A percentile compares a stretch with the other conserved stretches of the same genome.
These are phyloP conservation scores for Pterophyllum scalare DNA, from an alignment of 2,113 vertebrate species.

Conservation along the genomic window DNA sequence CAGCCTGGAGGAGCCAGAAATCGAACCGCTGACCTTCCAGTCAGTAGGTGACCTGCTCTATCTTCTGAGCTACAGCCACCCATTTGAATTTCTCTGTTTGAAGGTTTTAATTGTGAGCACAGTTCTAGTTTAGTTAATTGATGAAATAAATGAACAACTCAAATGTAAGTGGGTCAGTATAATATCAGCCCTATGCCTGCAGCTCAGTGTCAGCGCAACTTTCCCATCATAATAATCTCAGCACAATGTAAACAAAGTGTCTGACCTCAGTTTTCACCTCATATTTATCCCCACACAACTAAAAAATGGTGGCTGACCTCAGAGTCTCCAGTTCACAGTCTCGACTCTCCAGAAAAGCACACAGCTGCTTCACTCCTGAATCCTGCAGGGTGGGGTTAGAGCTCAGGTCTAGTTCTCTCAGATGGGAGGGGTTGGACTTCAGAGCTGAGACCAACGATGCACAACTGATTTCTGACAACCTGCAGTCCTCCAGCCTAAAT, in stretches of 20 bases:
- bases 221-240: too few relatives aligned
- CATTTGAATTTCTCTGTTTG: too few relatives aligned
- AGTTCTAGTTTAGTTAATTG: too few relatives aligned
- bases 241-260: neutral
- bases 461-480: neutral
- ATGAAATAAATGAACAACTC: neutral
- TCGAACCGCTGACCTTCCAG: too few relatives aligned
- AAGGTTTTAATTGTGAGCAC: too few relatives aligned
- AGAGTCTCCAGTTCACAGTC: neutral
- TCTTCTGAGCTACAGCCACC: too few relatives aligned
- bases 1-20: too few relatives aligned
- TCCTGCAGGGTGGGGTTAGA: slow-evolving; percentile 10
- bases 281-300: too few relatives aligned
- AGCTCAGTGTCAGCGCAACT: neutral
- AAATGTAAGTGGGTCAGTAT: neutral
- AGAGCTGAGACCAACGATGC: neutral
- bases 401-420: neutral
- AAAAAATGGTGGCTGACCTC: neutral
- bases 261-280: too few relatives aligned
- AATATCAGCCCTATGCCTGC: neutral
- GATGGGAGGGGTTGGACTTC: neutral
- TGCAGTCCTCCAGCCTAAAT: neutral
- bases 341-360: neutral
- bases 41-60: too few relatives aligned
- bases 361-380: neutral